Conservation (phyloP, 23 tunicate species). For the Ascidia mentula region DNA sequence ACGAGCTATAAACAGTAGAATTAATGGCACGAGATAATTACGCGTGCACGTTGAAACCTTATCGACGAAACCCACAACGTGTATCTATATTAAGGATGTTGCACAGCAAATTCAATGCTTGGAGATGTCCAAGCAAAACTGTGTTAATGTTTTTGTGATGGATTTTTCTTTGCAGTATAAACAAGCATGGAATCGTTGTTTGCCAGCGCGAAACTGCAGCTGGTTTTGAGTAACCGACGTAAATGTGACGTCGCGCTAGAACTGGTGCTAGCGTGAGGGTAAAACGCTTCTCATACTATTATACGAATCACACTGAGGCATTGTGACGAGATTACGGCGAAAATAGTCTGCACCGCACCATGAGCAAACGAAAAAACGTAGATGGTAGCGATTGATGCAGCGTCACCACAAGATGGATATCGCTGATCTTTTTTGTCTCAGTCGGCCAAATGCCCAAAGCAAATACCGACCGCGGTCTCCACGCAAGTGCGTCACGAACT, state of each 20-base stretch:
- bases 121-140: too few relatives aligned
- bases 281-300: not conserved
- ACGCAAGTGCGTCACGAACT: constrained; percentile 10
- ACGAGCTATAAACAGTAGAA: not conserved
- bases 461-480: not conserved
- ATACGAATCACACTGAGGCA: not conserved
- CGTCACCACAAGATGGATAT: not conserved
- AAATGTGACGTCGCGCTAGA: too few relatives aligned
- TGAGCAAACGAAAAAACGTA: not conserved
- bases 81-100: not conserved
- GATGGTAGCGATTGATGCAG: not conserved
- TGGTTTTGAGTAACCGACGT: not conserved
- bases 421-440: not conserved
- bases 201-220: not conserved
- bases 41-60: not conserved
- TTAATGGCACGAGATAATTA: not conserved
- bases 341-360: not conserved
- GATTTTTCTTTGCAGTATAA: not conserved
- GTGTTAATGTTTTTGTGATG: too few relatives aligned
- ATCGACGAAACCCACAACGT: not conserved
- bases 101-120: too few relatives aligned
- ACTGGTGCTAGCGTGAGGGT: not conserved
- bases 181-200: too few relatives aligned
- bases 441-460: not conserved
- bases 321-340: not conserved